Evolutionary conservation across 2,113 vertebrate genomes (phyloP).

Genomic region (Gopherus evgoodei): DNA sequence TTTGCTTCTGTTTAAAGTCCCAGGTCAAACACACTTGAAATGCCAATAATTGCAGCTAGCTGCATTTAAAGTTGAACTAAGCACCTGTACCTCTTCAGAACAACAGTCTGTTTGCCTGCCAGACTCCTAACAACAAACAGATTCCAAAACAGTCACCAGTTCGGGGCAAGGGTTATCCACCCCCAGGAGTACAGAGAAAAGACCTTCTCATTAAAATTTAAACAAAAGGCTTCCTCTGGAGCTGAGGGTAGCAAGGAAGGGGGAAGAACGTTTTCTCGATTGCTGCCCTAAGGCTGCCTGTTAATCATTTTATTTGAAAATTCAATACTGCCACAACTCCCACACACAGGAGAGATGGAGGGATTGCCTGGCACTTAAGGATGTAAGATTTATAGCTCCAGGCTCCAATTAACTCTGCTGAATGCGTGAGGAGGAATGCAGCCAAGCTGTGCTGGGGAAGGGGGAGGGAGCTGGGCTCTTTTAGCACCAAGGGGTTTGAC

Average conservation of each 20-base stretch:
- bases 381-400: slow-evolving; percentile 35
- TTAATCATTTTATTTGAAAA: slow-evolving; percentile 74
- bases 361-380: slow-evolving; percentile 22
- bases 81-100: not conserved
- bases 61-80: slow-evolving; percentile 2
- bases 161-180: not conserved
- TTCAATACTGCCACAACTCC: slow-evolving; percentile 49
- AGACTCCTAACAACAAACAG: accelerated
- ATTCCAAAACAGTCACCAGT: not conserved
- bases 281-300: slow-evolving; percentile 54
- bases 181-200: not conserved
- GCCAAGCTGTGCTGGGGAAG: not conserved
- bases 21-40: slow-evolving; percentile 21
- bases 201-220: slow-evolving; percentile 52
- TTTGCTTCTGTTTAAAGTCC: slow-evolving; percentile 11
- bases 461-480: slow-evolving; percentile 4
- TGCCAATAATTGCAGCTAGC: not conserved
- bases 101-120: not conserved
- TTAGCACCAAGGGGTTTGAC: not conserved
- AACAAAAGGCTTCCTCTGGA: slow-evolving; percentile 49
- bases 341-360: slow-evolving; percentile 32
- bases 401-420: slow-evolving; percentile 2
- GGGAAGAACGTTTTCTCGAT: slow-evolving; percentile 53
- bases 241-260: slow-evolving; percentile 28
- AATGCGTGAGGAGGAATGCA: not conserved